These are phyloP conservation scores for Labroides dimidiatus DNA, from an alignment of 2,797 vertebrate genomes.

Conservation along the genomic window DNA sequence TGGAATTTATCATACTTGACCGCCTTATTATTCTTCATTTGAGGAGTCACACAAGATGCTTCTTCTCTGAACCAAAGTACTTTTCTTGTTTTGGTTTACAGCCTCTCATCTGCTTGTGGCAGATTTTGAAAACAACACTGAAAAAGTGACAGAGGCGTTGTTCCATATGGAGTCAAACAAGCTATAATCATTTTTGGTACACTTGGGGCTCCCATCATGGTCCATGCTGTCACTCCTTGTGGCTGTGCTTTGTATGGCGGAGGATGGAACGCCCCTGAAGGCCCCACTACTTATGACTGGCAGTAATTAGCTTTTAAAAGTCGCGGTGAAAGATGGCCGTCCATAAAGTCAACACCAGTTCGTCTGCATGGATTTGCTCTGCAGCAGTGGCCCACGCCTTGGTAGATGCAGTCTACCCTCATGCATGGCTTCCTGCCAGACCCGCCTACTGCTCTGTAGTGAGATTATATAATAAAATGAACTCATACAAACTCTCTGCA, in stretches of 20 bases:
- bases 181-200: conserved; percentile 64
- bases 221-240: conserved; percentile 66
- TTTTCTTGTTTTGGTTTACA: conserved; percentile 35
- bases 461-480: conserved; percentile 52
- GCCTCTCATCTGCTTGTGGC: conserved; percentile 19
- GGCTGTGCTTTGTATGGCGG: conserved; percentile 62
- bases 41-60: neutral
- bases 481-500: conserved; percentile 35
- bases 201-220: conserved; percentile 53
- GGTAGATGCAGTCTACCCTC: conserved; percentile 37
- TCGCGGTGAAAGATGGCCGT: conserved; percentile 69
- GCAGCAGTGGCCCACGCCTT: conserved; percentile 51
- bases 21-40: conserved; percentile 4
- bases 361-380: conserved; percentile 70
- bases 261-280: conserved; percentile 65
- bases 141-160: conserved; percentile 65
- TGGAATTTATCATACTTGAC: neutral
- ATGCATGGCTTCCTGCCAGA: conserved; percentile 38
- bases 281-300: conserved; percentile 67
- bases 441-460: conserved; percentile 33
- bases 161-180: conserved; percentile 60
- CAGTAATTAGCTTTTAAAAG: conserved; percentile 81
- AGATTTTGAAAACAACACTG: conserved; percentile 67
- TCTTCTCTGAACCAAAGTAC: neutral
- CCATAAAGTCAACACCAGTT: conserved; percentile 77